Evolutionary conservation across 1,140 invertebrate genomes (phyloP), one percentile per base, ranked within the genome.

Genomic region (Euwallacea fornicatus): DNA sequence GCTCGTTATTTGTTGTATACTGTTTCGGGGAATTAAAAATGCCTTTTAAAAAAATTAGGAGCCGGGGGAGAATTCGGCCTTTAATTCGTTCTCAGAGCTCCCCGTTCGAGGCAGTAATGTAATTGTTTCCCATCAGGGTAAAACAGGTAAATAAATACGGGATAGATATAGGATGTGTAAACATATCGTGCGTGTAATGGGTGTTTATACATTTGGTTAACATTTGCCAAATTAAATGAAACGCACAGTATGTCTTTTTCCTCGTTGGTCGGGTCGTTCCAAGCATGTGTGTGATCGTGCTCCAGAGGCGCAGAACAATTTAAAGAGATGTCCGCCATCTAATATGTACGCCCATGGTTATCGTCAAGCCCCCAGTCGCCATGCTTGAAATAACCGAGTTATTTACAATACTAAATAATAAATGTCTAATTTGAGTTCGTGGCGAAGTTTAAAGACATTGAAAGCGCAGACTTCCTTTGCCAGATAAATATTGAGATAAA

Each of bases 341-440:
- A 33, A 33, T 4, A 33, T 4, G 21, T 33, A 33, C 21, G 21
- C 21, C 21, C 21, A 33, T 33, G 21, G 21, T 33, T 33, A 33
- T 33, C 41, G 21, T 41, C 8, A 8, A 41, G 44, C 44, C 42
- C 44, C 42, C 15, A 42, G 61, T 47, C 15, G 15, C 47, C 44
- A 33, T 47, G 53, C 54, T 59, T 55, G 64, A 41, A 55, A 66
- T 42, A 66, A 66, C 66, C 21, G 67, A 60, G 42, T 54, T 70
- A 70, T 70, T 70, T 70, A 64, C 68, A 70, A 64, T 59, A 33
- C 21, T 70, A 70, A 70, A 70, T 70, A 70, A 70, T 70, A 70
- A 70, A 70, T 70, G 68, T 63, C 68, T 70, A 70, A 70, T 70
- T 64, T 70, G 68, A 70, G 54, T 70, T 59, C 33, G 60, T n/a